Conservation (phyloP, 2,113 vertebrate species). For the Empidonax alnorum region DNA sequence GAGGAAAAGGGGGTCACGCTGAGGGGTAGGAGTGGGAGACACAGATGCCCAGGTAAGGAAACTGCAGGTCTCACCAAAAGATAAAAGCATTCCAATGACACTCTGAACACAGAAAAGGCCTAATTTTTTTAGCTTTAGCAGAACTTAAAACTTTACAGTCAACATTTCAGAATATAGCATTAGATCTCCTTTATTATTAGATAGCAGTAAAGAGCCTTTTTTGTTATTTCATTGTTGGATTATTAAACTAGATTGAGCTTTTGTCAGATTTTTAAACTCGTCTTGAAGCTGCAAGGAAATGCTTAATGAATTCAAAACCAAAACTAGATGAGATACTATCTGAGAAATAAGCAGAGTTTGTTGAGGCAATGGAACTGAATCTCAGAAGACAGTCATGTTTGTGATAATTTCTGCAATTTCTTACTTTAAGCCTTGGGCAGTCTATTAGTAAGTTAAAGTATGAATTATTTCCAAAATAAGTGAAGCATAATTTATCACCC, state of each 20-base stretch:
- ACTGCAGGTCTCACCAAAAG: background rate
- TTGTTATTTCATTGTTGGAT: background rate
- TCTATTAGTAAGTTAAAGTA: background rate
- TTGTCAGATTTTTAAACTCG: background rate
- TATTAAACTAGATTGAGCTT: background rate
- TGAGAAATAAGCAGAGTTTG: background rate
- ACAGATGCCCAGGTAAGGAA: background rate
- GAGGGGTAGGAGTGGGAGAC: too few relatives aligned
- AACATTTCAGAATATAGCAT: background rate
- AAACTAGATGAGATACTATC: background rate
- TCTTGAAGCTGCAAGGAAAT: conserved; percentile 18
- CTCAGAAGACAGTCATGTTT: background rate
- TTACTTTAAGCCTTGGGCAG: background rate
- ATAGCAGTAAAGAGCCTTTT: background rate
- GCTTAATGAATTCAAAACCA: background rate
- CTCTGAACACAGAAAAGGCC: background rate
- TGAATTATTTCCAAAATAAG: background rate
- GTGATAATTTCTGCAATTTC: background rate
- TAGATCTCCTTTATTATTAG: background rate
- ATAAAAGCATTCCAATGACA: background rate
- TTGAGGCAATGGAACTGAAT: background rate
- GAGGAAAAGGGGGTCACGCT: too few relatives aligned
- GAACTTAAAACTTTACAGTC: background rate
- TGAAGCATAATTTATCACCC: background rate
- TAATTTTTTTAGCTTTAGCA: background rate